These are phyloP conservation scores for Esox masquinongy DNA, from an alignment of 2,797 vertebrate species.

Conservation along the genomic window DNA sequence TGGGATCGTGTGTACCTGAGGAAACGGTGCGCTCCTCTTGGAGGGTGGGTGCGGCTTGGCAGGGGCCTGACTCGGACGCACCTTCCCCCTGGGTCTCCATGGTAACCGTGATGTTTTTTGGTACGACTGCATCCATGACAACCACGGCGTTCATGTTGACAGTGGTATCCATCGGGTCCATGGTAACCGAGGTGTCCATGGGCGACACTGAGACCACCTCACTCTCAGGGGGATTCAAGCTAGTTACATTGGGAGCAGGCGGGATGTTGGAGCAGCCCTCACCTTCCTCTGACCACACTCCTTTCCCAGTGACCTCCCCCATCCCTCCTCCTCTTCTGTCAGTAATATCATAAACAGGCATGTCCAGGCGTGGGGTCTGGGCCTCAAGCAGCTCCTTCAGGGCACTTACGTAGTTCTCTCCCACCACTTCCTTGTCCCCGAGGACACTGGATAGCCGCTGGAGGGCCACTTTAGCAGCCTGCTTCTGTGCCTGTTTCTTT, in stretches of 20 bases:
- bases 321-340: neutral
- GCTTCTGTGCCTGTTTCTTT: slow-evolving; percentile 51
- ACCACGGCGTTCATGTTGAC: neutral
- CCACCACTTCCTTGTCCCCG: neutral
- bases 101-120: neutral
- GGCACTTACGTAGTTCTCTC: slow-evolving; percentile 42
- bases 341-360: slow-evolving; percentile 26
- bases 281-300: neutral
- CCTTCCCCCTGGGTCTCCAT: slow-evolving; percentile 6
- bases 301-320: neutral
- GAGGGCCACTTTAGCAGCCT: slow-evolving; percentile 52
- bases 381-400: slow-evolving; percentile 49
- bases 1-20: neutral
- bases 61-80: neutral
- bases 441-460: slow-evolving; percentile 39
- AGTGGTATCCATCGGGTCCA: neutral
- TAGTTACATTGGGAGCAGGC: neutral
- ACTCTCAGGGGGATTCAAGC: neutral
- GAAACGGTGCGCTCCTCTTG: neutral
- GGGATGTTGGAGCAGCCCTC: neutral
- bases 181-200: neutral
- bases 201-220: neutral
- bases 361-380: slow-evolving; percentile 2
- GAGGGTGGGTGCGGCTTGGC: neutral
- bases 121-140: neutral